Conservation (phyloP, 35 echinoderm and acorn worm genomes). For the Diadema setosum region DNA sequence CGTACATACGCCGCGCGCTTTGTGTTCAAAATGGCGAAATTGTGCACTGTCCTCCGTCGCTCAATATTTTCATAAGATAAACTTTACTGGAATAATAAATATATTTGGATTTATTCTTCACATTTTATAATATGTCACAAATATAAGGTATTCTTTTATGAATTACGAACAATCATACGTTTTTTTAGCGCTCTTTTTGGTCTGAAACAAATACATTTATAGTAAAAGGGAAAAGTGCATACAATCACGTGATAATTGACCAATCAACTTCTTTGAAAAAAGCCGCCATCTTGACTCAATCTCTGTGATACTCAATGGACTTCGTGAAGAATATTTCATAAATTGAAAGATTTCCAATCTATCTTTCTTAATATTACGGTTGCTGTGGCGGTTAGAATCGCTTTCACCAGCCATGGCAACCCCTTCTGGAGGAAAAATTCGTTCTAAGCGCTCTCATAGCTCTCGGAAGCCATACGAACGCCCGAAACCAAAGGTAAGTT, state of each 20-base stretch:
- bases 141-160: background rate
- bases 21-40: constrained; percentile 12
- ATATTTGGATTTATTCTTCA: background rate
- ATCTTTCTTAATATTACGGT: background rate
- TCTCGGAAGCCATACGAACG: constrained; percentile 73
- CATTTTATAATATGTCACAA: background rate
- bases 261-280: constrained; percentile 88
- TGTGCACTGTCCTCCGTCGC: background rate
- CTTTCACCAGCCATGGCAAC: constrained; percentile 68
- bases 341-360: background rate
- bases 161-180: background rate
- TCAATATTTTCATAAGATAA: no score
- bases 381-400: constrained; percentile 30
- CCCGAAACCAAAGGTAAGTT: constrained; percentile 68
- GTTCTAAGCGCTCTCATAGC: constrained; percentile 57
- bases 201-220: background rate
- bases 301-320: constrained; percentile 2
- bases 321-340: constrained; percentile 1
- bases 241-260: constrained; percentile 72
- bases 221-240: background rate
- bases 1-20: background rate
- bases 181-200: no score
- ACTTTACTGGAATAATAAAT: background rate
- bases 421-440: constrained; percentile 88
- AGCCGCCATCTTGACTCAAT: constrained; percentile 89